Evolutionary conservation across 2,113 vertebrate species (phyloP).

Genomic region (Heptranchias perlo): DNA sequence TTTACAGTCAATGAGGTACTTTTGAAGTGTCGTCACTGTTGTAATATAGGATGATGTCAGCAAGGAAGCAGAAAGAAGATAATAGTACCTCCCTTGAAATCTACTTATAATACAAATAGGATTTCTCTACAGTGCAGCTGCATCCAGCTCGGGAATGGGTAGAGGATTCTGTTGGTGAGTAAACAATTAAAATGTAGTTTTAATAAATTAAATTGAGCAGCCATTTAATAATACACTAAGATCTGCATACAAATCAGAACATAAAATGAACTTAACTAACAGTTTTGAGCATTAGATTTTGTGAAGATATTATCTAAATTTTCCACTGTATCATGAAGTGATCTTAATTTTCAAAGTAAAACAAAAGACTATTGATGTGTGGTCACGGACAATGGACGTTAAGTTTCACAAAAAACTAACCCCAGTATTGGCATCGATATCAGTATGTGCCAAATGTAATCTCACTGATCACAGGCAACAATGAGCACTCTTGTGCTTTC

Average conservation of each 20-base stretch:
- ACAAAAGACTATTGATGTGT: background rate
- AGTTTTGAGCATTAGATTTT: slow-evolving; percentile 7
- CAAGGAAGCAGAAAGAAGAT: slow-evolving; percentile 35
- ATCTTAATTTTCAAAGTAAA: background rate
- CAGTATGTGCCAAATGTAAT: background rate
- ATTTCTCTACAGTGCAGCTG: slow-evolving; percentile 56
- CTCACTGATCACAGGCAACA: background rate
- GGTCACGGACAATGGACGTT: background rate
- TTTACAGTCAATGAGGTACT: background rate
- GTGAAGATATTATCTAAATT: background rate
- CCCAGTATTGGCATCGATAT: background rate
- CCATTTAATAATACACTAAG: background rate
- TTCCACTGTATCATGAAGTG: background rate
- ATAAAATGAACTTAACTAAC: background rate
- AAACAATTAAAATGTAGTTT: background rate
- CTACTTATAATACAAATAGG: slow-evolving; percentile 44
- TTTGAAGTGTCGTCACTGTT: background rate
- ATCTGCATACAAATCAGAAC: slow-evolving; percentile 14
- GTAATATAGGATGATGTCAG: slow-evolving; percentile 30
- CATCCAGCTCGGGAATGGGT: slow-evolving; percentile 27
- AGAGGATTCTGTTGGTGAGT: background rate
- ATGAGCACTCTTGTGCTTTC: background rate
- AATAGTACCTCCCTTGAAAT: slow-evolving; percentile 32
- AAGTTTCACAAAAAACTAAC: background rate
- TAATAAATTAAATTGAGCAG: background rate